A percentile compares a stretch with the other conserved stretches of the same genome.
Evolutionary conservation across 2,113 vertebrate genomes (phyloP).

Genomic region (Rafetus swinhoei): DNA sequence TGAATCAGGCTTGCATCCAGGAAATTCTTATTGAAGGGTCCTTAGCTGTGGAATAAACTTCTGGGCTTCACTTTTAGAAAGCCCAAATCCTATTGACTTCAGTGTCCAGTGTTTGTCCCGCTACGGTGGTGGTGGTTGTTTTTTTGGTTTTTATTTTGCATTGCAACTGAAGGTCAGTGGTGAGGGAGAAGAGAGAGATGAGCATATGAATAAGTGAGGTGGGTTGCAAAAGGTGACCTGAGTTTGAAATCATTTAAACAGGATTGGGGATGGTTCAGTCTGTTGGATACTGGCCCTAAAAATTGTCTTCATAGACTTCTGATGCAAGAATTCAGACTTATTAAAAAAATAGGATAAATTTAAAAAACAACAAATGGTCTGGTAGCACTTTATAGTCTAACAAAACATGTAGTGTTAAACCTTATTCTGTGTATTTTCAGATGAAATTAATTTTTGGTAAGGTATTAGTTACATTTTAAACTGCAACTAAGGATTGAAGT

Average conservation of each 20-base stretch:
- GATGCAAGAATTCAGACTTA: neutral
- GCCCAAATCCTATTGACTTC: neutral
- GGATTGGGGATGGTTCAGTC: neutral
- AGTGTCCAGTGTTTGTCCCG: rapidly evolving
- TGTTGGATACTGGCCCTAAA: neutral
- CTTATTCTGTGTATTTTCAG: neutral
- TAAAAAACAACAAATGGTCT: too few species aligned
- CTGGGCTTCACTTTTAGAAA: neutral
- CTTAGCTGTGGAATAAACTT: neutral
- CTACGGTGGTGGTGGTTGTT: too few species aligned
- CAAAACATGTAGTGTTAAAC: neutral
- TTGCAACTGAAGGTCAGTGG: neutral
- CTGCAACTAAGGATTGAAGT: neutral
- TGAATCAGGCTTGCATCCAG: neutral
- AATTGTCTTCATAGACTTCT: neutral
- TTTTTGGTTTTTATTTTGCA: too few species aligned
- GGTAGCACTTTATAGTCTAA: too few species aligned
- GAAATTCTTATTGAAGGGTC: neutral
- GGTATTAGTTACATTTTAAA: neutral
- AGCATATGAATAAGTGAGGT: neutral
- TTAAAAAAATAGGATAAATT: neutral
- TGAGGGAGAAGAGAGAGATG: neutral
- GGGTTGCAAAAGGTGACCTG: neutral
- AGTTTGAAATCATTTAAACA: neutral
- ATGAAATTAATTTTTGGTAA: neutral